A percentile compares a stretch with the other conserved stretches of the same genome.
Evolutionary conservation across 2,113 vertebrate species (phyloP).

Genomic region (Corapipo altera): DNA sequence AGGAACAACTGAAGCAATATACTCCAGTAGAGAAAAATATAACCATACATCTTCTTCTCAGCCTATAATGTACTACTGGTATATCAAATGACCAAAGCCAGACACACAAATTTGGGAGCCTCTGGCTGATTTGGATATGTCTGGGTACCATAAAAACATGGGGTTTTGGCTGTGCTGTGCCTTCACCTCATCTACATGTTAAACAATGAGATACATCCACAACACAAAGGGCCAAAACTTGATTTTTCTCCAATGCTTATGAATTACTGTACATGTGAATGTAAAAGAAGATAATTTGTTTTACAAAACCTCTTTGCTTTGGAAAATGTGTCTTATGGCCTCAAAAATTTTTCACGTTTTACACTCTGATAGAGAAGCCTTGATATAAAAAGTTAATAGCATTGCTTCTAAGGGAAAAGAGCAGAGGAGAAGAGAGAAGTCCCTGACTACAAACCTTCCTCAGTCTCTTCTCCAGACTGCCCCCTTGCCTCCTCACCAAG

Average conservation of each 20-base stretch:
- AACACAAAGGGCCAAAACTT: not conserved
- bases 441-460: not conserved
- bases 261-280: not conserved
- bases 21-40: not conserved
- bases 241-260: not conserved
- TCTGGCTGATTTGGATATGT: not conserved
- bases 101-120: not conserved
- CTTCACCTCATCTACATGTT: not conserved
- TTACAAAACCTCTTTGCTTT: not conserved
- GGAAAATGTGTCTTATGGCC: not conserved
- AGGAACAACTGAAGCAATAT: not conserved
- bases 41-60: not conserved
- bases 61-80: not conserved
- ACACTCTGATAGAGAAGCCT: not conserved
- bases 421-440: not conserved
- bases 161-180: not conserved
- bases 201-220: accelerated
- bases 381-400: not conserved
- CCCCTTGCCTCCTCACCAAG: not conserved
- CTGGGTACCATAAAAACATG: not conserved
- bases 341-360: not conserved
- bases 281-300: not conserved
- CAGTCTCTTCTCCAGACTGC: not conserved
- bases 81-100: not conserved
- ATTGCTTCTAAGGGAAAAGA: not conserved